Base-by-base conservation (phyloP, 2,797 vertebrate genomes). In the Rhinophrynus dorsalis region DNA sequence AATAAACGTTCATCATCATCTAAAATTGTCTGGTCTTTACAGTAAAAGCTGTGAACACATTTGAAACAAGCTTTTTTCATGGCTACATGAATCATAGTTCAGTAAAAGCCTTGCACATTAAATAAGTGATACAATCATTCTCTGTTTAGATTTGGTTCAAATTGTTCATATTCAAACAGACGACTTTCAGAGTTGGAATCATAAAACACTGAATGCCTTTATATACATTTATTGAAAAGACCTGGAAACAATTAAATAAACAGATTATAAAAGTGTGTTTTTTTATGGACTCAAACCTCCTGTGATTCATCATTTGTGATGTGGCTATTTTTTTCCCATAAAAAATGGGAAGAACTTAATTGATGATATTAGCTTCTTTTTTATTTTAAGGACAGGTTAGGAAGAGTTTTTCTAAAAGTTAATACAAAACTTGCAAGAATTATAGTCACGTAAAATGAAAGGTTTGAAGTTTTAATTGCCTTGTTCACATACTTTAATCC, bases 181-280 rank as follows among this genome's bases (percentile, higher is more conserved):
- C 38, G 20, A 30, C 12, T 38, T 32, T 23, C 50, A 30, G 45
- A 51, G 23, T 11, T 60, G 21, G 42, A 21, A 56, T 27, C 35
- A 68, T 66, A 66, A 68, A 58, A 58, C 42, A 37, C 40, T 67
- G 10, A 48, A 30, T 20, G 20, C 32, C 30, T 47, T 26, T n/a
- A 38, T 38, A 20, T n/a, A 38, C 12, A 9, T 68, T 68, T 68
- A 60, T 68, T 50, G 24, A 47, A 32, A 35, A 38, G 45, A 21
- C 45, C 56, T 68, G 56, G 56, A 68, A 30, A 68, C 55, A 68
- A 60, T 68, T 68, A 51, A 51, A 40, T 9, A 68, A 20, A 12
- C 20, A 48, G 21, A 8, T 59, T 50, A 59, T 51, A 44, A 66
- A 66, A 66, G 9, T 40, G 45, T 52, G 44, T 33, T 35, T 68